Evolutionary conservation across 53 echinoderm and acorn worm species (phyloP), one percentile per base, ranked within the genome.

Genomic region (Paracentrotus lividus): DNA sequence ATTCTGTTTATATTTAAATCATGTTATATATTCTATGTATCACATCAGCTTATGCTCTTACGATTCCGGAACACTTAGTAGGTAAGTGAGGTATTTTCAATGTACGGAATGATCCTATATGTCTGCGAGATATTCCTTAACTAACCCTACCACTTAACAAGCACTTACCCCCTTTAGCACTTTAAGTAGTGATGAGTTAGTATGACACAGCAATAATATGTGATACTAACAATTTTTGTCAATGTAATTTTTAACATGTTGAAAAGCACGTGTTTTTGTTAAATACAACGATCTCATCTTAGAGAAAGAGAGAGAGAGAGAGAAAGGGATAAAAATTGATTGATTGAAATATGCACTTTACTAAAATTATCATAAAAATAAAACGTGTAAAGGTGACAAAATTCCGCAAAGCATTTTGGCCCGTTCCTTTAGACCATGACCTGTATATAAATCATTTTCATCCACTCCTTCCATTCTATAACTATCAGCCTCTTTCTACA

Each of bases 1-100:
- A 32, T 81, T 44, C 47, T 47, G 26, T 47, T 81, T 26, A 18
- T n/a, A 81, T 81, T 81, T 24, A 81, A 45, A 81, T 47, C 21
- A 42, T 45, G 57, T 8, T 81, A 54, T 86, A 21, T 56, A 56
- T 36, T 86, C 86, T 86, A 56, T 86, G 56, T 49, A 86, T 36
- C 20, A 56, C 18, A 86, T 20, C 86, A 86, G 86, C 86, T n/a
- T 56, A 54, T 56, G 0, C 54, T 29, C 18, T 45, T 36, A 14
- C 55, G 13, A 86, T 26, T 38, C 38, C 38, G 86, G 86, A 52
- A 86, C 55, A 86, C 47, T 31, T 56, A 51, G 49, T 85, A 55
- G 86, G 86, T 86, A 86, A 86, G 86, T 86, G 8, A 4, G 38
- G 86, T 55, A 8, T 34, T 54, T 54, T 4, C 6, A 52, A 52